phyloP scores from a whole-genome alignment of 2,113 vertebrate genomes.

The Turdus rufiventris region DNA sequence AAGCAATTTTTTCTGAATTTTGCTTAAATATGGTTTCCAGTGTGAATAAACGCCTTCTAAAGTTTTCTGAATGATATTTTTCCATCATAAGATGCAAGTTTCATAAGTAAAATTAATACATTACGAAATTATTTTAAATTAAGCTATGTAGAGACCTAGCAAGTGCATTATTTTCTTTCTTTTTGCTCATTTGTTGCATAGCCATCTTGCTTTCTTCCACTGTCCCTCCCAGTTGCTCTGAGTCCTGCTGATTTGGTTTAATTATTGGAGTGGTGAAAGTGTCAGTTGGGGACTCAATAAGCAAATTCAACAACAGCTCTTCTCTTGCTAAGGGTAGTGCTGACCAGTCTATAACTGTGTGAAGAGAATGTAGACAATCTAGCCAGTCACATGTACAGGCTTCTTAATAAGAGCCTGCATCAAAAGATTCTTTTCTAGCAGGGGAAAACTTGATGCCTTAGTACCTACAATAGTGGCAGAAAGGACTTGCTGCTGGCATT shows the following conservation, averaged over 20 bases:
- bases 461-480: neutral
- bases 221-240: neutral
- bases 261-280: neutral
- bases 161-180: neutral
- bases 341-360: neutral
- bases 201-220: neutral
- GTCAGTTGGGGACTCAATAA: neutral
- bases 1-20: neutral
- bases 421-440: neutral
- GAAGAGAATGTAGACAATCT: neutral
- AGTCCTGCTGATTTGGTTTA: neutral
- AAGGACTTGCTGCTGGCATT: neutral
- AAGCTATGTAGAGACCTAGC: neutral
- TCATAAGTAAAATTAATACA: neutral
- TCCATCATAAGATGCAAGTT: neutral
- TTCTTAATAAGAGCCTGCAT: neutral
- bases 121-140: neutral
- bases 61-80: neutral
- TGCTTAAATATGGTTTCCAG: neutral
- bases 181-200: neutral
- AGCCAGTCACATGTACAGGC: neutral
- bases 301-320: neutral
- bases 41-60: neutral
- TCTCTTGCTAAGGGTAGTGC: neutral
- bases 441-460: neutral